Evolutionary conservation across 2,113 vertebrate species (phyloP).

Genomic region (Falcunculus frontatus): DNA sequence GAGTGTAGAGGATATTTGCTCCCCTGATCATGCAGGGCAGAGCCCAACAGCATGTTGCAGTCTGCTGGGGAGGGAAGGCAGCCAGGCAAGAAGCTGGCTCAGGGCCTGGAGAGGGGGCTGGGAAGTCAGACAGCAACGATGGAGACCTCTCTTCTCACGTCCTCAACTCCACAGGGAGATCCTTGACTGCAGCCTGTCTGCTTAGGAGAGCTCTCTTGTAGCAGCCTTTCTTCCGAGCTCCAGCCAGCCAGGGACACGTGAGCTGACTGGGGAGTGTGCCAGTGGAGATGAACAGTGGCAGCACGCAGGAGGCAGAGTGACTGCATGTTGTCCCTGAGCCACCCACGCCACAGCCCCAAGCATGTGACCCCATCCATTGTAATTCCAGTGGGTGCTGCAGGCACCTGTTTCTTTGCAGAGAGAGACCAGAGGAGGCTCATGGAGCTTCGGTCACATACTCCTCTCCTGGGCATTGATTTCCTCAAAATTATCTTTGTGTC

Average conservation of each 20-base stretch:
- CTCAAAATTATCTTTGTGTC: not conserved
- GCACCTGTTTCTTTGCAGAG: not conserved
- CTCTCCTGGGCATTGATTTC: not conserved
- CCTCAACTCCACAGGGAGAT: not conserved
- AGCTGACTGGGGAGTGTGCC: not conserved
- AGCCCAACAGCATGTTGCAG: not conserved
- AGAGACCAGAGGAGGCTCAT: fast-evolving
- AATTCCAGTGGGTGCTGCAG: not conserved
- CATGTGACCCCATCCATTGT: not conserved
- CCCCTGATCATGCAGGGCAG: not conserved
- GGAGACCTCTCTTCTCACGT: not conserved
- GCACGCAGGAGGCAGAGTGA: not conserved
- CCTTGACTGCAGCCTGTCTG: conserved; percentile 3
- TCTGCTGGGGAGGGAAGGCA: not conserved
- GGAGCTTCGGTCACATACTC: not conserved
- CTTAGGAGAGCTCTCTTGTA: not conserved
- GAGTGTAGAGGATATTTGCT: not conserved
- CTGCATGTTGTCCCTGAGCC: not conserved
- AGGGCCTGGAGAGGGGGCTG: not conserved
- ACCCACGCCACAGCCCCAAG: fast-evolving
- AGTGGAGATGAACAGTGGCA: not conserved
- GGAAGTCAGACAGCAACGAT: not conserved
- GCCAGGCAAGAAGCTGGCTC: not conserved
- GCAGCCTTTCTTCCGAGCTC: not conserved
- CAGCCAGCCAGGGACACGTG: not conserved